These are phyloP conservation scores for Caenorhabditis macrosperma DNA, from an alignment of 2,888 invertebrate genomes.

Conservation along the genomic window DNA sequence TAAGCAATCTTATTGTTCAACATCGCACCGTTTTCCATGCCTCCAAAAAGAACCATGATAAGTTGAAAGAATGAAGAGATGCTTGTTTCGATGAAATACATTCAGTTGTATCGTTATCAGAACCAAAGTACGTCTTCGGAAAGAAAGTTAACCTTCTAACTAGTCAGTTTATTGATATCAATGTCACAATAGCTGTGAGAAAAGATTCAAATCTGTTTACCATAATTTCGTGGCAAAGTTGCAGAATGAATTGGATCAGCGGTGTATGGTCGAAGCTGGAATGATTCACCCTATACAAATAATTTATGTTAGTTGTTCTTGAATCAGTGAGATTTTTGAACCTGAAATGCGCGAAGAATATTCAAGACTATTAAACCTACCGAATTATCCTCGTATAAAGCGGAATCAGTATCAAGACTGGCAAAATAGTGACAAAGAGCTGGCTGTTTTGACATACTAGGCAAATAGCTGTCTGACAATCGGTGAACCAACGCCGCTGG, in stretches of 20 bases:
- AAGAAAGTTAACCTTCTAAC: too few species aligned
- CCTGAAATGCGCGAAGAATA: background rate
- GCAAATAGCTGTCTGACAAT: background rate
- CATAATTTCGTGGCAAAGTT: slow-evolving; percentile 53
- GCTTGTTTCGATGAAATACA: background rate
- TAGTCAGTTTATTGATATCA: too few species aligned
- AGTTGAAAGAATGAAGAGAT: background rate
- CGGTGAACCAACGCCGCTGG: background rate
- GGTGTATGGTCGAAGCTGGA: slow-evolving; percentile 52
- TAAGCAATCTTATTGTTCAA: slow-evolving; percentile 22
- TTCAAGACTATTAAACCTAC: background rate
- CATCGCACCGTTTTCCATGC: slow-evolving; percentile 2
- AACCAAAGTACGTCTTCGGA: too few species aligned
- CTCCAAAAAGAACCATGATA: background rate
- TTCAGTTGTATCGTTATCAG: too few species aligned
- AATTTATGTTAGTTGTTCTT: too few species aligned
- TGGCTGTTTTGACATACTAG: slow-evolving; percentile 5
- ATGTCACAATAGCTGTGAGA: too few species aligned
- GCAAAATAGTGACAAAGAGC: slow-evolving; percentile 36
- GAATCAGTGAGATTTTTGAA: too few species aligned
- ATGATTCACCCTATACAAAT: too few species aligned
- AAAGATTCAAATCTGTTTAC: too few species aligned
- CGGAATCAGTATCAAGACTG: slow-evolving; percentile 40
- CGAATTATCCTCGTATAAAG: slow-evolving; percentile 24
- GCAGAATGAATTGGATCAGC: slow-evolving; percentile 31